phyloP scores from a whole-genome alignment of 2,113 vertebrate genomes.

The Physeter macrocephalus region DNA sequence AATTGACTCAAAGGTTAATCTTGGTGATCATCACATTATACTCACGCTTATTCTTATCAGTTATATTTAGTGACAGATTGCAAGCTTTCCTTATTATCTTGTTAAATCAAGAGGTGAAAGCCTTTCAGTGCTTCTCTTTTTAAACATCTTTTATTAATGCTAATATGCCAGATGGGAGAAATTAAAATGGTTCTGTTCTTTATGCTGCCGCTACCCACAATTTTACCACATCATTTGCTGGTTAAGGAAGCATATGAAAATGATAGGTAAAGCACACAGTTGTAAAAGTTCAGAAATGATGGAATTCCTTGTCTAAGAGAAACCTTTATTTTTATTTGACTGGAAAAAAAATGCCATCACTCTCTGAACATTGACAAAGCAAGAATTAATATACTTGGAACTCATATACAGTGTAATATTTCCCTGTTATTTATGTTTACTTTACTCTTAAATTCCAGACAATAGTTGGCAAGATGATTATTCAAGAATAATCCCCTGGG shows the following conservation, averaged over 20 bases:
- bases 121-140: conserved; percentile 83
- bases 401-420: background rate
- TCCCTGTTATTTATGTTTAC: background rate
- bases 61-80: conserved; percentile 84
- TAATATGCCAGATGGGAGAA: conserved; percentile 88
- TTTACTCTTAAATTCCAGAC: background rate
- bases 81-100: conserved; percentile 86
- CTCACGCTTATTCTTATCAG: conserved; percentile 78
- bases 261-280: conserved; percentile 75
- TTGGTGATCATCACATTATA: conserved; percentile 76
- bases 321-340: conserved; percentile 49
- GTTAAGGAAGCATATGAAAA: conserved; percentile 82
- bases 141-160: conserved; percentile 87
- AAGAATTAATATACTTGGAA: background rate
- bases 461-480: background rate
- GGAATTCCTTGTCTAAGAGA: conserved; percentile 50
- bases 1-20: conserved; percentile 78
- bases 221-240: conserved; percentile 84
- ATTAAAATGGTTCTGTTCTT: conserved; percentile 86
- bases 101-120: conserved; percentile 88
- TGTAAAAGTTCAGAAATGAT: conserved; percentile 76
- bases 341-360: background rate
- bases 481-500: background rate
- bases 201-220: conserved; percentile 82
- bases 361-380: background rate